Base-by-base conservation (phyloP, 2,888 invertebrate species). In the Blera fallax region DNA sequence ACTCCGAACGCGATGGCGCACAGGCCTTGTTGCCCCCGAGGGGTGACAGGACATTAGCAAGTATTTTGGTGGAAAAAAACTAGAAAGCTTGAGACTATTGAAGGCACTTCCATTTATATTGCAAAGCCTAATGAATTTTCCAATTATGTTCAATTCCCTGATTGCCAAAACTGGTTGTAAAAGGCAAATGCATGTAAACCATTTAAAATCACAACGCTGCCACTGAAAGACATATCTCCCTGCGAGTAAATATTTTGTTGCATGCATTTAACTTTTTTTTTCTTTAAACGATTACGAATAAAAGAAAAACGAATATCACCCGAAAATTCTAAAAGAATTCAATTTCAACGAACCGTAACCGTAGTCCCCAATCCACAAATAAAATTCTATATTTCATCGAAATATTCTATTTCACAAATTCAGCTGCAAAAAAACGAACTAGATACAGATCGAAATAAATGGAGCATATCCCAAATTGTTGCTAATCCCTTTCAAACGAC, bases 331-430 rank as follows among this genome's bases (percentile, higher is more conserved):
- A 37, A 60, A 1, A 11, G 29, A 58, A 67, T 77, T 58, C 56
- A 67, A 77, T 69, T 67, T 69, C 77, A 29, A 58, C 14, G 48
- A 56, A 40, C 32, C 27, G 67, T 16, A 18, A 16, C 27, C 14
- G 5, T 29, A 52, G 52, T 54, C n/a, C 64, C 56, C 48, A 21
- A 76, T 76, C 45, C 34, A 34, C 54, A 21, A 56, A 65, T 65
- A 76, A 76, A 76, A 76, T 67, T 56, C 37, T 56, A 67, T 56
- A 67, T 81, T 76, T 65, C 45, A 70, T 70, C 29, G 40, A 74
- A 84, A 84, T 79, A 80, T 84, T 80, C 84, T 80, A 84, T 84
- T 80, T 76, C 81, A 58, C 29, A 80, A 76, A 81, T 65, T 70
- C 65, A 70, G 50, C 27, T 58, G 34, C 11, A 27, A 58, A 21